Evolutionary conservation across 2,797 vertebrate genomes (phyloP).

Genomic region (Falco rusticolus): DNA sequence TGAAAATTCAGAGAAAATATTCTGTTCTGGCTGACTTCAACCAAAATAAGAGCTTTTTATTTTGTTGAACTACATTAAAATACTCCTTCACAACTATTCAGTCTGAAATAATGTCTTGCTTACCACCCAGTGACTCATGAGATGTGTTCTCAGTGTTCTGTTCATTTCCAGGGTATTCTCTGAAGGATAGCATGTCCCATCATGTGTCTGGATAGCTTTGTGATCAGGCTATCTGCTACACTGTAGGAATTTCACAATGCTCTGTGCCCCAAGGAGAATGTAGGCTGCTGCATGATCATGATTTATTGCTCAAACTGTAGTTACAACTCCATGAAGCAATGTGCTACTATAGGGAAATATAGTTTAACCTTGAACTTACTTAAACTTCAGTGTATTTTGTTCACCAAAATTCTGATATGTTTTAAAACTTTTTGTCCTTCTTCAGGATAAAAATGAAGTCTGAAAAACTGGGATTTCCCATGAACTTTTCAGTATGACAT

Average conservation of each 20-base stretch:
- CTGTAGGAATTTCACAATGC: not conserved
- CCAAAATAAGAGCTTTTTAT: not conserved
- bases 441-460: not conserved
- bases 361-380: not conserved
- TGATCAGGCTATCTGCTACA: not conserved
- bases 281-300: accelerated
- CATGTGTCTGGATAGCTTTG: not conserved
- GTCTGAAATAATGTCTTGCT: not conserved
- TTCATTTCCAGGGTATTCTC: not conserved
- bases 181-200: not conserved
- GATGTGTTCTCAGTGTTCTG: not conserved
- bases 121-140: not conserved
- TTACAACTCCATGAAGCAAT: not conserved
- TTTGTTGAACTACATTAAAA: not conserved
- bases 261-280: not conserved
- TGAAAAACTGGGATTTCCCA: not conserved
- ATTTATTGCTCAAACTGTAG: not conserved
- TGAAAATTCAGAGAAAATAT: not conserved
- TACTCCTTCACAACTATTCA: not conserved
- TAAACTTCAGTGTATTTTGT: not conserved
- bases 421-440: not conserved
- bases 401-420: not conserved
- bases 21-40: not conserved
- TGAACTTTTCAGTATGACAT: not conserved
- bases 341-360: not conserved